Evolutionary conservation across 2,888 invertebrate species (phyloP).

Genomic region (Congeria kusceri): DNA sequence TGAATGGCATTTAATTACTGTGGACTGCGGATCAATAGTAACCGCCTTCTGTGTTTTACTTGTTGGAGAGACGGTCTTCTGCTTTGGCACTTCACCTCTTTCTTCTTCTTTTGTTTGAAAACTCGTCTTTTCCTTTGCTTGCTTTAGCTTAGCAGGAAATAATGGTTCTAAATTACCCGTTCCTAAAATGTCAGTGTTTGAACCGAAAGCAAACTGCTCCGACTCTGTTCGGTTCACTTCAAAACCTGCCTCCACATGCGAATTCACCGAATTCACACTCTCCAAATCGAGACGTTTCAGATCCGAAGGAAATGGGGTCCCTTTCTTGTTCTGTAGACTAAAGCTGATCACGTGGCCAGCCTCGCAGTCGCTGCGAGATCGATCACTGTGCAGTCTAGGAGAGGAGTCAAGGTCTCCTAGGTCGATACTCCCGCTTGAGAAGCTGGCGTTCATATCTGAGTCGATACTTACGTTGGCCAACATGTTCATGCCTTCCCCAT

Average conservation of each 20-base stretch:
- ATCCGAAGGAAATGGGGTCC: constrained; percentile 47
- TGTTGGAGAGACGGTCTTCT: constrained; percentile 66
- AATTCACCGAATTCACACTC: constrained; percentile 70
- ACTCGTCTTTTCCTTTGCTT: constrained; percentile 89
- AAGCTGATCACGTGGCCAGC: constrained; percentile 34
- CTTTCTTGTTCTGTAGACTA: constrained; percentile 39
- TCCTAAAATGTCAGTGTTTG: not conserved
- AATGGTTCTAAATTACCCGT: constrained; percentile 86
- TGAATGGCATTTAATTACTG: constrained; percentile 51
- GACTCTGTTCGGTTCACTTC: not conserved
- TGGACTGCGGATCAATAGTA: constrained; percentile 48
- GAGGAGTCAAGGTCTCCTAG: constrained; percentile 67
- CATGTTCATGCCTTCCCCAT: constrained; percentile 61
- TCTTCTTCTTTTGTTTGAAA: constrained; percentile 90
- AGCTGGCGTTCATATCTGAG: constrained; percentile 75
- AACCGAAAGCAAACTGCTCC: not conserved
- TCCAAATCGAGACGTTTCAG: constrained; percentile 73
- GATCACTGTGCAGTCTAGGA: constrained; percentile 42
- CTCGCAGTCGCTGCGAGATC: constrained; percentile 26
- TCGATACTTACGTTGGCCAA: constrained; percentile 82
- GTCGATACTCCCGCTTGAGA: constrained; percentile 69
- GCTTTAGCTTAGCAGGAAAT: constrained; percentile 88
- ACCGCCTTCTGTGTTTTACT: constrained; percentile 58
- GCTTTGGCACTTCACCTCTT: constrained; percentile 86
- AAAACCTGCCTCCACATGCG: constrained; percentile 10